These are phyloP conservation scores for Pterocles burchelli DNA, from an alignment of 2,113 vertebrate genomes.

Conservation along the genomic window DNA sequence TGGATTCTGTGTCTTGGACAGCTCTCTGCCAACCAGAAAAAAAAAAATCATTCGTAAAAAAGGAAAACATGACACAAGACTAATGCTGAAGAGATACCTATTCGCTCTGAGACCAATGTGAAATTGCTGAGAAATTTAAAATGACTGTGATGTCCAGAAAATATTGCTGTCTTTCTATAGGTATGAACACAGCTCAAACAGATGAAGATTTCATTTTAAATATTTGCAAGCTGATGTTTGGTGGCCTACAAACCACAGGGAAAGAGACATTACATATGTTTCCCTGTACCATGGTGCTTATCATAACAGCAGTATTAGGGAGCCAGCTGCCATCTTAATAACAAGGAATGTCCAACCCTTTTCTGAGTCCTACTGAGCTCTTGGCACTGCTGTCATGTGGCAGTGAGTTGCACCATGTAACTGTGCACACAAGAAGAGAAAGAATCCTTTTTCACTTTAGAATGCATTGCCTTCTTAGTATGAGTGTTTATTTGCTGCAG, in stretches of 20 bases:
- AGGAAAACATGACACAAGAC: not conserved
- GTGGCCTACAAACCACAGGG: not conserved
- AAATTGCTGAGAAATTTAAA: fast-evolving
- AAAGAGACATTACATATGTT: not conserved
- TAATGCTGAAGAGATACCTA: not conserved
- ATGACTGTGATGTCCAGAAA: not conserved
- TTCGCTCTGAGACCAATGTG: not conserved
- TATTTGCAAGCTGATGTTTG: not conserved
- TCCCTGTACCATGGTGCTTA: not conserved
- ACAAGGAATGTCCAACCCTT: not conserved
- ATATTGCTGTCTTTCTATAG: not conserved
- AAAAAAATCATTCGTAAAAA: not conserved
- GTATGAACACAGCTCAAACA: not conserved
- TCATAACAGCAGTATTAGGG: not conserved
- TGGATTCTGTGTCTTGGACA: not conserved
- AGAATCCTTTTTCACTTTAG: not conserved
- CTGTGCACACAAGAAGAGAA: not conserved
- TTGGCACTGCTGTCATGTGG: not conserved
- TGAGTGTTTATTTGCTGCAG: not conserved
- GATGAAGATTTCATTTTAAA: not conserved
- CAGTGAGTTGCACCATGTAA: not conserved
- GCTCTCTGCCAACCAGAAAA: not conserved
- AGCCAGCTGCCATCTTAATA: not conserved
- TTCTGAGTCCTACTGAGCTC: not conserved
- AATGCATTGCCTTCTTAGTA: not conserved